phyloP scores from a whole-genome alignment of 2,888 invertebrate genomes.

The Cerastis rubricosa region DNA sequence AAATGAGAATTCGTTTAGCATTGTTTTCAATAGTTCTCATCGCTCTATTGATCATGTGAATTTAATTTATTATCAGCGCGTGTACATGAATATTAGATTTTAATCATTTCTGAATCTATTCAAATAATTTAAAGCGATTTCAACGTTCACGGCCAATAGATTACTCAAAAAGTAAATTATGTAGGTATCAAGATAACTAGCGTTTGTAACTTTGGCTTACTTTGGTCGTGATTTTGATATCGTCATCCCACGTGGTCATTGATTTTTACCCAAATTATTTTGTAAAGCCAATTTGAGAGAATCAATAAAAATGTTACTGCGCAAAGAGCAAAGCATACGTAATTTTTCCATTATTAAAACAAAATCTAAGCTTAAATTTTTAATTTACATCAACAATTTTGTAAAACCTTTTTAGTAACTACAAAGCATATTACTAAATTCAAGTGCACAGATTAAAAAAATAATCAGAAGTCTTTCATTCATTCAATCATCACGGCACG shows the following conservation, averaged over 20 bases:
- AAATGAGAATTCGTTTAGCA: background rate
- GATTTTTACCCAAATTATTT: background rate
- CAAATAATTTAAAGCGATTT: background rate
- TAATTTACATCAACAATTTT: background rate
- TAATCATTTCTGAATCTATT: background rate
- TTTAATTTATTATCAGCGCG: background rate
- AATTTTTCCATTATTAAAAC: background rate
- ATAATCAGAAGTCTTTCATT: background rate
- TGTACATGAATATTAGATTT: background rate
- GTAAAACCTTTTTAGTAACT: background rate
- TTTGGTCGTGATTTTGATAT: constrained; percentile 15
- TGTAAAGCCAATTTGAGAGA: constrained; percentile 5
- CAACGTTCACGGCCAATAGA: background rate
- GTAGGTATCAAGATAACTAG: background rate
- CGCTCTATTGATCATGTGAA: background rate
- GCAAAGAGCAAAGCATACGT: background rate
- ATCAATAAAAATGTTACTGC: constrained; percentile 17
- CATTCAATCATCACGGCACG: background rate
- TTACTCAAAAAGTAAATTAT: background rate
- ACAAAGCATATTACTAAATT: background rate
- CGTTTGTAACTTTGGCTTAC: background rate
- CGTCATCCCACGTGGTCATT: constrained; percentile 26
- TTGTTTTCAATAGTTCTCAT: too few relatives aligned
- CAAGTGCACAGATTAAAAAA: constrained; percentile 1
- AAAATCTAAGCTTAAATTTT: background rate